Conservation (phyloP, 2,113 vertebrate species). For the Odontophorus gujanensis region DNA sequence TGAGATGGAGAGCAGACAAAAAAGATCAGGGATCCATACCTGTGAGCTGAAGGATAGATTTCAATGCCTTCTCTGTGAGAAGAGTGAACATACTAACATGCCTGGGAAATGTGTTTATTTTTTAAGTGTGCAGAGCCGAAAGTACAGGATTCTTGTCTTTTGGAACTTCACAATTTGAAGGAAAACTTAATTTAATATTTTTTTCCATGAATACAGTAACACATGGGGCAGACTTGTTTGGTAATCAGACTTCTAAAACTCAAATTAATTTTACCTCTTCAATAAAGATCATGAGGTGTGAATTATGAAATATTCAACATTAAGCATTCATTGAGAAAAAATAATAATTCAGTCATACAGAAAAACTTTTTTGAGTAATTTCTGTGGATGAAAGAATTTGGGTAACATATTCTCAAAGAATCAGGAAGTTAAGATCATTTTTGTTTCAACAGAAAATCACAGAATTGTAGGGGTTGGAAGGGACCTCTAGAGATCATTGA, state of each 20-base stretch:
- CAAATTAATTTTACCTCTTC: neutral
- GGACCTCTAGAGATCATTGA: too few relatives aligned
- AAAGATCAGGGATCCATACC: neutral
- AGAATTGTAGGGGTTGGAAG: too few relatives aligned
- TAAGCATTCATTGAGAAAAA: neutral
- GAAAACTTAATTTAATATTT: neutral
- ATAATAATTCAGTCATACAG: neutral
- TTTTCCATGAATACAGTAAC: neutral
- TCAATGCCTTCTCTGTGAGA: neutral
- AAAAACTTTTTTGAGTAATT: neutral
- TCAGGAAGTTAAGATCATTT: conserved; percentile 3
- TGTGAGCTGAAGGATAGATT: fast-evolving
- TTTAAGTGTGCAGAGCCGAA: neutral
- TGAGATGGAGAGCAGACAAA: neutral
- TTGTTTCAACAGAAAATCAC: conserved; percentile 14
- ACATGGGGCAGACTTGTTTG: neutral
- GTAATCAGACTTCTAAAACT: neutral
- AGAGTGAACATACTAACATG: fast-evolving
- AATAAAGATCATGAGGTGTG: neutral
- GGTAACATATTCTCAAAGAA: neutral
- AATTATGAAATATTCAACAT: neutral
- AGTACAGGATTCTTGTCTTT: neutral
- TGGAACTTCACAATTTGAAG: neutral
- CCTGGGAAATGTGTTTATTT: neutral
- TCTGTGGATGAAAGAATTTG: neutral